Evolutionary conservation across 2,797 vertebrate genomes (phyloP), one percentile per base, ranked within the genome.

Genomic region (Pristis pectinata): DNA sequence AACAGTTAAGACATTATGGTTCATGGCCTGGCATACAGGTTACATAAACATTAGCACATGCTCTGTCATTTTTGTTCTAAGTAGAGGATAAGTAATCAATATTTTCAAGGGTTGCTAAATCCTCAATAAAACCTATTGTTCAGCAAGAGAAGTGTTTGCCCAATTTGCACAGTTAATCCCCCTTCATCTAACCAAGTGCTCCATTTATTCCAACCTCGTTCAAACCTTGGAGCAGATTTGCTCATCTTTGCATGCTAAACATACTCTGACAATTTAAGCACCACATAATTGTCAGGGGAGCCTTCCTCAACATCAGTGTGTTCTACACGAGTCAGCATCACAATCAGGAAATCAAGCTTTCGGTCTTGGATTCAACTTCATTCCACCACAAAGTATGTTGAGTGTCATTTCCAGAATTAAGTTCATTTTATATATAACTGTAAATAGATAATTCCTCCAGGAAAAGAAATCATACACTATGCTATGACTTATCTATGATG

Each of bases 21-120:
- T 95, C 95, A 95, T 74, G 92, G 92, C 17, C 70, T 27, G 53
- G 92, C 92, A 94, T 72, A 72, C 92, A 74, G 70, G 92, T 94
- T 94, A 94, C 24, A 94, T 67, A 94, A 95, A 96, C 96, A 96
- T 96, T 95, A 96, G 96, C 95, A 96, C 95, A 95, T 96, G 95
- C 96, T 96, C 95, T 97, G 96, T 96, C 96, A 96, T 96, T 96
- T 96, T 96, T 96, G 96, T 97, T 97, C 96, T 64, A 24, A 97
- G 96, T 95, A 97, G 97, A 96, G 97, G 97, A 97, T 97, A 96
- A 97, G 97, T 97, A 97, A 97, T 98, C 97, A 97, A 98, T 98
- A 98, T 97, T 97, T 97, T 96, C 96, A 97, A 97, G 97, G 97
- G 97, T 96, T 96, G 95, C 96, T 96, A 97, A 97, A 98, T 97